These are phyloP conservation scores for Discoglossus pictus DNA, from an alignment of 2,797 vertebrate species.

Conservation along the genomic window DNA sequence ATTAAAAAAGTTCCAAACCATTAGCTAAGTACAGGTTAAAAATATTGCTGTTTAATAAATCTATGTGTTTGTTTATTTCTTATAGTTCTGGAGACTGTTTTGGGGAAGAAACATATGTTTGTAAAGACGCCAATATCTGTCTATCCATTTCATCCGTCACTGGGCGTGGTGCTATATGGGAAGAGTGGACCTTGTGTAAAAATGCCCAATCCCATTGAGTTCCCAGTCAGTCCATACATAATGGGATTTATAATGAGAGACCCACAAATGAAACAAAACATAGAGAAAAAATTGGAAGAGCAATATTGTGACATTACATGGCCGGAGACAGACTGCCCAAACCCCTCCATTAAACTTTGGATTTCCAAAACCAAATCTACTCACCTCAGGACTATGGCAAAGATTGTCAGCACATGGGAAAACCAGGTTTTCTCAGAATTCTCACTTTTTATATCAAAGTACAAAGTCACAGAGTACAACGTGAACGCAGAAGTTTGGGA, in stretches of 20 bases:
- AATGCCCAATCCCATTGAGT: not conserved
- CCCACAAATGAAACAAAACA: not conserved
- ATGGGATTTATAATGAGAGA: slow-evolving; percentile 25
- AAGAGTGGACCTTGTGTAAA: not conserved
- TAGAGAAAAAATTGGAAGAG: slow-evolving; percentile 18
- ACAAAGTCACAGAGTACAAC: slow-evolving; percentile 55
- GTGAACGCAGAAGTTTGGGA: slow-evolving; percentile 65
- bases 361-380: slow-evolving; percentile 65
- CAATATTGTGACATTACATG: slow-evolving; percentile 22
- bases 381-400: slow-evolving; percentile 58
- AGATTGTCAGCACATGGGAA: slow-evolving; percentile 70
- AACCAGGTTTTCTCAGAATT: slow-evolving; percentile 58
- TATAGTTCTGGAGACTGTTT: slow-evolving; percentile 11
- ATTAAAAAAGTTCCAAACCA: no score
- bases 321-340: slow-evolving; percentile 10
- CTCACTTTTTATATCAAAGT: slow-evolving; percentile 64
- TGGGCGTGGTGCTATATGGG: slow-evolving; percentile 14
- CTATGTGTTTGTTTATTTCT: no score
- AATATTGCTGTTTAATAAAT: no score
- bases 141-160: slow-evolving; percentile 8
- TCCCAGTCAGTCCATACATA: slow-evolving; percentile 25
- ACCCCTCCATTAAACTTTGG: slow-evolving; percentile 4
- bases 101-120: slow-evolving; percentile 8
- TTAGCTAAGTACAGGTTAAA: no score
- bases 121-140: slow-evolving; percentile 5